Evolutionary conservation across 2,888 invertebrate genomes (phyloP).

Genomic region (Drepana falcataria): DNA sequence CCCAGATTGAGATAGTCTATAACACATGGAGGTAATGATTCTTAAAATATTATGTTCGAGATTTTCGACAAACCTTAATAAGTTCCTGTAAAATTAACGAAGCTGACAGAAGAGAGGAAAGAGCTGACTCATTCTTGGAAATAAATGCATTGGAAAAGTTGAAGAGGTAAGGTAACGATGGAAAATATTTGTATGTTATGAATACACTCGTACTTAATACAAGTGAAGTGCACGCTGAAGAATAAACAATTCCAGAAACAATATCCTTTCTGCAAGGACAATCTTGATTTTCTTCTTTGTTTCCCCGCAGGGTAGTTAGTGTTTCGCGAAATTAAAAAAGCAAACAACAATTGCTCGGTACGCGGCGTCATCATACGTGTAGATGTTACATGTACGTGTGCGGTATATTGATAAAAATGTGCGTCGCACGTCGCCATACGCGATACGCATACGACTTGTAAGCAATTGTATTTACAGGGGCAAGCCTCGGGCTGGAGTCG

Average conservation of each 20-base stretch:
- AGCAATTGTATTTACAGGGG: conserved; percentile 68
- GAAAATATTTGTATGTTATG: too few species aligned
- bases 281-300: neutral
- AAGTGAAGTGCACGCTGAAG: neutral
- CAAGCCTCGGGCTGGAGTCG: conserved; percentile 34
- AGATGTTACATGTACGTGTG: conserved; percentile 32
- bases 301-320: neutral
- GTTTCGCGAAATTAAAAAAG: conserved; percentile 1
- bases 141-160: too few species aligned
- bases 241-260: neutral
- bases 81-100: too few species aligned
- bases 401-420: conserved; percentile 38
- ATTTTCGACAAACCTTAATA: too few species aligned
- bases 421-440: conserved; percentile 32
- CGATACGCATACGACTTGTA: conserved; percentile 48
- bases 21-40: too few species aligned
- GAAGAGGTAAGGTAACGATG: too few species aligned
- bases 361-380: conserved; percentile 11
- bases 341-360: conserved; percentile 1
- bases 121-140: too few species aligned
- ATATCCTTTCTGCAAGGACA: neutral
- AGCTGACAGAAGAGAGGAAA: too few species aligned
- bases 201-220: too few species aligned
- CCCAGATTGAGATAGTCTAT: too few species aligned
- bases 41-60: neutral